Percentiles rank a stretch among this genome's conserved stretches.
Conservation (phyloP, 2,797 vertebrate species). For the Dicrostonyx torquatus region DNA sequence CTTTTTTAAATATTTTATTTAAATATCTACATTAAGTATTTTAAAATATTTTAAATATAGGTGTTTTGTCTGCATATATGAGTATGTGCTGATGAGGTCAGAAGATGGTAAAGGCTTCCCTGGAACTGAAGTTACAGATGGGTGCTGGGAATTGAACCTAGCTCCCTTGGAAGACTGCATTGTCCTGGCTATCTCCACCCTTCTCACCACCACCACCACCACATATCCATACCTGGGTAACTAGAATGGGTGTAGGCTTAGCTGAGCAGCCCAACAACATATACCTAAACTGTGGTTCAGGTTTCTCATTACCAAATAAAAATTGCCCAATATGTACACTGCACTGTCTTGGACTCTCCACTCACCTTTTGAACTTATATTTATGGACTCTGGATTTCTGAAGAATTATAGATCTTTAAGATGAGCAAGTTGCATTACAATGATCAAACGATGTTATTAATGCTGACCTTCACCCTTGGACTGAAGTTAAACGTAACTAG, state of each 20-base stretch:
- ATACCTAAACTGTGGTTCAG: constrained; percentile 59
- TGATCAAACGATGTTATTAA: neutral
- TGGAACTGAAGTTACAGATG: neutral
- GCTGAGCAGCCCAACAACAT: constrained; percentile 59
- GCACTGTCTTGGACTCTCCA: constrained; percentile 41
- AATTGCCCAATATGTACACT: neutral
- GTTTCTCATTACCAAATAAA: constrained; percentile 60
- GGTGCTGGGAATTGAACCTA: neutral
- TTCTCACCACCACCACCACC: neutral
- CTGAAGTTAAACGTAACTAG: constrained; percentile 29
- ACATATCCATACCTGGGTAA: neutral
- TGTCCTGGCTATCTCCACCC: neutral
- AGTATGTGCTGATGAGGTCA: neutral
- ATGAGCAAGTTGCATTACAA: neutral
- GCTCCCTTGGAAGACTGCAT: neutral
- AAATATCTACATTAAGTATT: neutral
- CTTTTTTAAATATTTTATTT: neutral
- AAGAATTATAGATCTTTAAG: constrained; percentile 30
- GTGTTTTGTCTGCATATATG: neutral
- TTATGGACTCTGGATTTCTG: constrained; percentile 35
- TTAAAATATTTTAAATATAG: neutral
- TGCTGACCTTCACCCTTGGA: neutral
- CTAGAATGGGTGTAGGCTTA: constrained; percentile 45
- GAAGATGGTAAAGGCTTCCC: neutral
- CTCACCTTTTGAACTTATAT: constrained; percentile 44